phyloP scores from a whole-genome alignment of 2,888 invertebrate genomes.

The Aporophyla nigra region DNA sequence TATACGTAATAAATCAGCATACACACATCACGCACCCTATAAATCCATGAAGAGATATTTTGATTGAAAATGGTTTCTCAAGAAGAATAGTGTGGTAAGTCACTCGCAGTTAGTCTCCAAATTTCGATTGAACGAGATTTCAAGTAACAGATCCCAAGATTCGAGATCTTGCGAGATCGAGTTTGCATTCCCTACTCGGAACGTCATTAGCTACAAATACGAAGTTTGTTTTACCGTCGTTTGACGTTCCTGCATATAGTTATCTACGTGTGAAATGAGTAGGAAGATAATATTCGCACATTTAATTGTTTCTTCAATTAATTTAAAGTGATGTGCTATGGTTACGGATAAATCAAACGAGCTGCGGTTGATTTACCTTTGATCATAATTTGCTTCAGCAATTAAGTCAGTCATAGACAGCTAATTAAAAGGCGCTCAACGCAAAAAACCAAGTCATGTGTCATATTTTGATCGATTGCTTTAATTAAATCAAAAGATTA shows the following conservation, averaged over 20 bases:
- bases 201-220: neutral
- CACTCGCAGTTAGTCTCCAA: neutral
- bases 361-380: neutral
- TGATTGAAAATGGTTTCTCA: neutral
- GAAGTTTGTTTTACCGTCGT: neutral
- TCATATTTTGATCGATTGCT: constrained; percentile 41
- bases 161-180: neutral
- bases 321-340: neutral
- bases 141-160: neutral
- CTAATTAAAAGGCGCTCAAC: neutral
- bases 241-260: neutral
- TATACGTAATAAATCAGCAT: neutral
- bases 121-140: neutral
- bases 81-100: neutral
- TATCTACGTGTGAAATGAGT: neutral
- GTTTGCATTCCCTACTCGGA: neutral
- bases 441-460: neutral
- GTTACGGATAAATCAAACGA: neutral
- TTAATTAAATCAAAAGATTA: constrained; percentile 8
- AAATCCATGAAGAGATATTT: neutral
- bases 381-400: constrained; percentile 1
- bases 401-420: neutral
- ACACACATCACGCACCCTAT: neutral
- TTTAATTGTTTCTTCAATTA: neutral
- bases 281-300: neutral